These are phyloP conservation scores for Catonia carolina DNA, from an alignment of 2,888 invertebrate species.

Conservation along the genomic window DNA sequence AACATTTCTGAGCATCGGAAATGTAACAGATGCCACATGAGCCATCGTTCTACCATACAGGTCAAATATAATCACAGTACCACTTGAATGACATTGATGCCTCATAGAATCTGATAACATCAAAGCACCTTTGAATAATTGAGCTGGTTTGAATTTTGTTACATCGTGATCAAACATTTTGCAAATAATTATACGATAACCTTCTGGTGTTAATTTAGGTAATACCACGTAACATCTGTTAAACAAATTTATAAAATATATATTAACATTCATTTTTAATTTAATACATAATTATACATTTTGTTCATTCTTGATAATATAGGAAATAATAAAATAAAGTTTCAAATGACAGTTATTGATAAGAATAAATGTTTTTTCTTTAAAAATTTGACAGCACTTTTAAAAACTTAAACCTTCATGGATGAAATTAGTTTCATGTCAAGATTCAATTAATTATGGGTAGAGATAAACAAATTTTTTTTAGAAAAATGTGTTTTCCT, in stretches of 20 bases:
- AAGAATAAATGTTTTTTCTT: no score
- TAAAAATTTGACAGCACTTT: no score
- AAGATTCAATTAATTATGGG: no score
- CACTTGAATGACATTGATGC: slow-evolving; percentile 10
- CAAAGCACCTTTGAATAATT: neutral
- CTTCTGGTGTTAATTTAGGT: slow-evolving; percentile 31
- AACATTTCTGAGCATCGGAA: slow-evolving; percentile 26
- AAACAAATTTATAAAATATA: neutral
- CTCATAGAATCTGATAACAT: slow-evolving; percentile 1
- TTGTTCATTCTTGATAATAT: no score
- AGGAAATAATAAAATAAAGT: no score
- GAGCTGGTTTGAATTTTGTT: slow-evolving; percentile 18
- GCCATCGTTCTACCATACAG: slow-evolving; percentile 26
- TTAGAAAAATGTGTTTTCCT: no score
- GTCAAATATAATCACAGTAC: slow-evolving; percentile 30
- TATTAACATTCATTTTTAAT: neutral
- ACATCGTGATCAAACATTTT: slow-evolving; percentile 27
- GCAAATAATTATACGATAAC: slow-evolving; percentile 32
- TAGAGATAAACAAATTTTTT: no score
- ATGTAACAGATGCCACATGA: slow-evolving; percentile 22
- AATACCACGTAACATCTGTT: slow-evolving; percentile 32
- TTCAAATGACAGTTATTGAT: no score
- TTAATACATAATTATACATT: no score
- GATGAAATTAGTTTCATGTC: no score
- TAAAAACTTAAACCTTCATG: no score